These are phyloP conservation scores for Ovis aries DNA, from an alignment of 2,113 vertebrate genomes.

Conservation along the genomic window ARS-UI_Ramb_v3.0 NC_056060.1:84159001-84159500, in stretches of 20 bases:
- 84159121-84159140: conserved; percentile 53
- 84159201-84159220: conserved; percentile 17
- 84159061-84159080: not conserved
- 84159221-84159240: conserved; percentile 48
- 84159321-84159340: conserved; percentile 64
- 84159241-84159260: conserved; percentile 35
- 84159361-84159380: conserved; percentile 39
- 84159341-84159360: conserved; percentile 51
- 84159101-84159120: conserved; percentile 37
- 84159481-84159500: not conserved
- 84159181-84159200: conserved; percentile 37
- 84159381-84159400: conserved; percentile 31
- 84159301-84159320: conserved; percentile 38
- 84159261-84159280: conserved; percentile 48
- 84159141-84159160: conserved; percentile 53
- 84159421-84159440: not conserved
- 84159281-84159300: conserved; percentile 64
- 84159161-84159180: conserved; percentile 50
- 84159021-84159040: conserved; percentile 37
- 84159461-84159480: not conserved
- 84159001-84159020: conserved; percentile 31
- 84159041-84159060: not conserved
- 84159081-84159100: conserved; percentile 40
- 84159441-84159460: not conserved
- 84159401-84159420: not conserved